phyloP scores from a whole-genome alignment of 2,113 vertebrate genomes.

The Thamnaconus septentrionalis region DNA sequence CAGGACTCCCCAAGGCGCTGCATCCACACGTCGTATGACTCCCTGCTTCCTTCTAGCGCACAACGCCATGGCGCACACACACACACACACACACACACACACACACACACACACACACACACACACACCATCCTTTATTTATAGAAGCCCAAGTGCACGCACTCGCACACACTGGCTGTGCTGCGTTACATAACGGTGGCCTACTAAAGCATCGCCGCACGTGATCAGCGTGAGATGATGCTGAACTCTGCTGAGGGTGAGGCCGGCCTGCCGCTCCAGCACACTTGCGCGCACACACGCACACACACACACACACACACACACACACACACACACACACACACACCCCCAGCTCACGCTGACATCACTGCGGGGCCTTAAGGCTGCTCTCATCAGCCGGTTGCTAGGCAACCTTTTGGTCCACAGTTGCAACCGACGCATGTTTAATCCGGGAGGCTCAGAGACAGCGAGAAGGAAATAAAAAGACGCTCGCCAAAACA shows the following conservation, averaged over 20 bases:
- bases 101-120: constrained; percentile 12
- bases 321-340: constrained; percentile 13
- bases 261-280: constrained; percentile 23
- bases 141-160: constrained; percentile 33
- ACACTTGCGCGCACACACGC: constrained; percentile 13
- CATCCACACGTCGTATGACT: constrained; percentile 40
- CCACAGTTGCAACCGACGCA: constrained; percentile 68
- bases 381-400: constrained; percentile 63
- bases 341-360: constrained; percentile 54
- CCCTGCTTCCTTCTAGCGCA: constrained; percentile 5
- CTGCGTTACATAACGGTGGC: constrained; percentile 61
- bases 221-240: constrained; percentile 63
- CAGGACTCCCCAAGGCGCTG: constrained; percentile 29
- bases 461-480: background rate
- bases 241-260: constrained; percentile 61
- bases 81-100: no score
- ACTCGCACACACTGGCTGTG: constrained; percentile 23
- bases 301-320: constrained; percentile 9
- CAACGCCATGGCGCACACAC: background rate
- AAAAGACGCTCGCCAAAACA: constrained; percentile 2
- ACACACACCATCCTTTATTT: constrained; percentile 47
- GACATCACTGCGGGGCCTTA: constrained; percentile 64
- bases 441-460: constrained; percentile 58
- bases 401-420: constrained; percentile 76
- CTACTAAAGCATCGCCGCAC: constrained; percentile 59